These are phyloP conservation scores for Prochilodus magdalenae DNA, from an alignment of 2,113 vertebrate genomes.

Conservation along the genomic window DNA sequence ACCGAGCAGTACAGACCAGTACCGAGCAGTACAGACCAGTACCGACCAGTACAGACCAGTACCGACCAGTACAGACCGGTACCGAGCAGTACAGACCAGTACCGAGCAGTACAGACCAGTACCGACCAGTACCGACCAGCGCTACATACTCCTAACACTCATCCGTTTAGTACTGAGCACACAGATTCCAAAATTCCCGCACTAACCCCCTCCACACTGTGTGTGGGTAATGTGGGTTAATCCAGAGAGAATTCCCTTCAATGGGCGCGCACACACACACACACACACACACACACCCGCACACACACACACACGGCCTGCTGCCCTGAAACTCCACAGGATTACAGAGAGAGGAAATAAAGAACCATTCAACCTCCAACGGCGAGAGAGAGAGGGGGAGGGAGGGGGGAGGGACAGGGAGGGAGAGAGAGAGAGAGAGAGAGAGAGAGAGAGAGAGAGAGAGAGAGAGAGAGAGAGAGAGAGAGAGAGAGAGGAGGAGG, in stretches of 20 bases:
- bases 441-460: neutral
- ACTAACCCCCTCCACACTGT: neutral
- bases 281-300: no score
- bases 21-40: no score
- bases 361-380: conserved; percentile 70
- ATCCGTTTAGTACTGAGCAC: no score
- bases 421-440: neutral
- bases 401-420: neutral
- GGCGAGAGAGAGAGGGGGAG: conserved; percentile 6
- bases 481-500: no score
- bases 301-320: conserved; percentile 1
- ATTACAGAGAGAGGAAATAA: conserved; percentile 78
- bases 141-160: no score
- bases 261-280: conserved; percentile 68
- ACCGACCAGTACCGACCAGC: no score
- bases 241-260: conserved; percentile 77
- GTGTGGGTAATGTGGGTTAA: conserved; percentile 72
- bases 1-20: no score
- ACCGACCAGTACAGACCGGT: no score
- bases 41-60: no score
- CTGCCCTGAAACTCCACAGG: conserved; percentile 51
- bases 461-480: no score
- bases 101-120: no score
- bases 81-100: no score
- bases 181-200: neutral